Evolutionary conservation across 1,140 invertebrate species (phyloP), one percentile per base, ranked within the genome.

Genomic region (Drosophila truncata): DNA sequence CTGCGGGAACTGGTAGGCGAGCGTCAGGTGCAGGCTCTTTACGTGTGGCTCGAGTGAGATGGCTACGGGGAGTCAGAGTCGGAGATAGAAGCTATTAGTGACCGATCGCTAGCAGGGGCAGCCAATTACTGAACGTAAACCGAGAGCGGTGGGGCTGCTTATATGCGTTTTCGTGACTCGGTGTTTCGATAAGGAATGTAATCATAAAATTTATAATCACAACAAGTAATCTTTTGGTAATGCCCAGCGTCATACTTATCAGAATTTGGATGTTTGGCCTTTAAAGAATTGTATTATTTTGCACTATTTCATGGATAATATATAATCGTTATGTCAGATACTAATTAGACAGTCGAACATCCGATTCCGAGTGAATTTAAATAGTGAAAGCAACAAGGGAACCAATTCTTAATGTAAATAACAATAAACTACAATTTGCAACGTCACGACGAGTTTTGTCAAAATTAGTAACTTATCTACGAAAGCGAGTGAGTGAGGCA

Each of bases 1-100:
- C 58, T 94, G 93, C 20, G 95, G 95, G 92, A 98, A 98, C 93
- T 97, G 96, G 93, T 98, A 98, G 6, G 97, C 97, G 74, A 98
- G 93, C 4, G 97, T 98, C 72, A 98, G 93, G 92, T 98, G 97
- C 16, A 98, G 93, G 14, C 96, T 97, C 93, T 98, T 98, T 23
- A 96, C 95, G 85, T 96, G 96, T 1, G 96, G 95, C 87, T 97
- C 96, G 63, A 96, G 91, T 85, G 94, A 95, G 65, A 96, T 95
- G 46, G 95, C 96, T 96, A 93, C 57, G 81, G 74, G 70, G 55
- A 72, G 50, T 65, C 60, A 78, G 31, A 54, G 50, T 35, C 50
- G 25, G 27, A 54, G 31, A 55, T 23, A 37, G 44, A 81, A 54
- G 52, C 65, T 61, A 78, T 88, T 88, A 88, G 74, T 82, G 55